Conservation (phyloP, 1,140 invertebrate genomes). For the Gryon sp. region DNA sequence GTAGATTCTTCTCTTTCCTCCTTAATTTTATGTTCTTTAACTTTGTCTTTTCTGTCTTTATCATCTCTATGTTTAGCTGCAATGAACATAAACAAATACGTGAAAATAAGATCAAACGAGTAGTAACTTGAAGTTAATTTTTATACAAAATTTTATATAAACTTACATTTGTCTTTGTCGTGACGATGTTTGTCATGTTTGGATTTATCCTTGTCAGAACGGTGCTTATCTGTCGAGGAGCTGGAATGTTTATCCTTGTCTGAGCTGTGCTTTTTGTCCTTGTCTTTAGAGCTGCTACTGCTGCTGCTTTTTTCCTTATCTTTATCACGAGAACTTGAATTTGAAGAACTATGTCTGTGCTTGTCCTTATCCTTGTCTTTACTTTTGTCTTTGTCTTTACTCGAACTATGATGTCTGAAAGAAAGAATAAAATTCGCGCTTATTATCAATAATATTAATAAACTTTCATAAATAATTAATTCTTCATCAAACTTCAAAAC, state of each 20-base stretch:
- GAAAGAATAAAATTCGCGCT: too few relatives aligned
- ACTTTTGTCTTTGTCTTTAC: constrained; percentile 75
- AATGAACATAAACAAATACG: constrained; percentile 20
- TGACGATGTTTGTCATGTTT: constrained; percentile 78
- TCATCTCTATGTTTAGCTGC: constrained; percentile 75
- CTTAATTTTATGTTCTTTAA: constrained; percentile 70
- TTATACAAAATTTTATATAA: constrained; percentile 5
- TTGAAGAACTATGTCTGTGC: constrained; percentile 68
- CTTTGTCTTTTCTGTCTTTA: constrained; percentile 73
- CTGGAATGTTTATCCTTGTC: constrained; percentile 78
- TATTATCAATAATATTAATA: too few relatives aligned
- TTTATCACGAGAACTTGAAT: constrained; percentile 79
- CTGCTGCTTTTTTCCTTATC: constrained; percentile 79
- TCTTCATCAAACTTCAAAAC: neutral
- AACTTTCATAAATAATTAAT: too few relatives aligned
- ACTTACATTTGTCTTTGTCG: constrained; percentile 76
- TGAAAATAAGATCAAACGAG: neutral
- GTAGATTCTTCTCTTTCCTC: constrained; percentile 68
- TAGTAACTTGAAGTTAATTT: neutral
- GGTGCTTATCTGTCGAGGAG: constrained; percentile 77
- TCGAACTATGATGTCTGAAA: constrained; percentile 71
- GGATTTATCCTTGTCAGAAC: constrained; percentile 80
- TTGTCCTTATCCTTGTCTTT: constrained; percentile 72
- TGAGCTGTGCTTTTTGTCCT: constrained; percentile 80
- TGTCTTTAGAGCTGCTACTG: constrained; percentile 79